Base-by-base conservation (phyloP, 2,113 vertebrate genomes). In the Megaceryle torquata region DNA sequence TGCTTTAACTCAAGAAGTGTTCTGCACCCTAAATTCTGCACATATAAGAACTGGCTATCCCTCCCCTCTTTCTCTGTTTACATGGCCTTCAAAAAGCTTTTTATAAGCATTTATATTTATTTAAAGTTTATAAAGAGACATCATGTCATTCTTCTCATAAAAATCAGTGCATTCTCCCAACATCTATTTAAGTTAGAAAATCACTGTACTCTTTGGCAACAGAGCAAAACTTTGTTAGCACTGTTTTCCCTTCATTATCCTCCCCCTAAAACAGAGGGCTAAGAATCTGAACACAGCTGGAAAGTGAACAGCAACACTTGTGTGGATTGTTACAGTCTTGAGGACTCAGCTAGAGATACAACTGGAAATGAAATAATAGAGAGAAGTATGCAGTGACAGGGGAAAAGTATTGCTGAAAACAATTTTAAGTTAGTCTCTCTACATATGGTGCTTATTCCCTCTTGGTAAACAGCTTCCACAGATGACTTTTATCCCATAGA, bases 221-320 rank as follows among this genome's bases (percentile, higher is more conserved):
- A 25, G 53, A 26, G 26, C 20, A 78, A 71, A 78, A 41, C 51
- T 15, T 74, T 29, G 31, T 14, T 15, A 74, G 39, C 18, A 56
- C n/a, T 44, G 39, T 41, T 53, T 78, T 35, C 19, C 10, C 19
- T 44, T 16, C 13, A 9, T 75, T 88, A 44, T 65, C 48, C 4
- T 13, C n/a, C 4, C 26, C 9, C 7, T 25, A 39, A 65, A 22
- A 57, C 67, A 33, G 15, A 4, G 33, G 18, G 15, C 10, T 78
- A 82, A 82, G 68, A 67, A 75, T 67, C 33, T 76, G 51, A 76
- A 76, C 18, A 31, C 6, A 53, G 18, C 46, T 68, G 19, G 43
- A 82, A 88, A 79, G 14, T 0, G 0, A 79, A 56, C 8, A 79
- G 21, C 25, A 64, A 64, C 35, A 46, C 4, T 2, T 2, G 0